Conservation (phyloP, 2,797 vertebrate genomes). For the Enteromius unitaeniatus region DNA sequence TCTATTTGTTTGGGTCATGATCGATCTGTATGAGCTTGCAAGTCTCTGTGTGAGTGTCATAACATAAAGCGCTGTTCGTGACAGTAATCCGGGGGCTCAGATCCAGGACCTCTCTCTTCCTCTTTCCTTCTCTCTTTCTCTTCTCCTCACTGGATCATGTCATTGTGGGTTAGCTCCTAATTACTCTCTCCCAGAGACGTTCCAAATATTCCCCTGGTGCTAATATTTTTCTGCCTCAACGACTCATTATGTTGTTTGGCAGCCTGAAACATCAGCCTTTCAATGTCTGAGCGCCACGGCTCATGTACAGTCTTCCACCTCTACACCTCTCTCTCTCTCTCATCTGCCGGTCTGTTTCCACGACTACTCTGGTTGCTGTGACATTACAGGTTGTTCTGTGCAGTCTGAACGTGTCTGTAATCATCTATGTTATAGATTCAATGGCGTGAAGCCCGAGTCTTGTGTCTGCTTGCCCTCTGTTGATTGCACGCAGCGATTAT, state of each 20-base stretch:
- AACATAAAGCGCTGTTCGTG: not conserved
- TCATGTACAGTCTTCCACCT: conserved; percentile 68
- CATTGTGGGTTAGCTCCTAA: conserved; percentile 94
- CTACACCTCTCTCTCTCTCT: conserved; percentile 57
- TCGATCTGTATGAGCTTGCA: not conserved
- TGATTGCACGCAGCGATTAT: conserved; percentile 33
- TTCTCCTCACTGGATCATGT: conserved; percentile 83
- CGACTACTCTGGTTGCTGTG: conserved; percentile 76
- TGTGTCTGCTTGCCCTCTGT: not conserved
- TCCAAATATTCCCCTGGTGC: conserved; percentile 92
- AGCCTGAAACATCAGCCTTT: conserved; percentile 86
- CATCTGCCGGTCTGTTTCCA: conserved; percentile 73
- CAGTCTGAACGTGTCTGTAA: conserved; percentile 44
- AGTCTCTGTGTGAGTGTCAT: not conserved
- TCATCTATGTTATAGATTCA: conserved; percentile 48
- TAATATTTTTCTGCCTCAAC: conserved; percentile 96
- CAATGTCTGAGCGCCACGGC: conserved; percentile 81
- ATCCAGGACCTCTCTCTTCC: not conserved
- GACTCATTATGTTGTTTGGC: conserved; percentile 90
- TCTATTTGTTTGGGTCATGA: not conserved
- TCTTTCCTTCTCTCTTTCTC: conserved; percentile 28
- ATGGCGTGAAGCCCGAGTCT: conserved; percentile 13
- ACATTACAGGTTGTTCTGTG: conserved; percentile 74
- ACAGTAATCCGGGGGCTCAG: conserved; percentile 4
- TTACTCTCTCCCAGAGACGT: conserved; percentile 90